Conservation (phyloP, 2,797 vertebrate species). For the Rhadinocentrus ornatus region DNA sequence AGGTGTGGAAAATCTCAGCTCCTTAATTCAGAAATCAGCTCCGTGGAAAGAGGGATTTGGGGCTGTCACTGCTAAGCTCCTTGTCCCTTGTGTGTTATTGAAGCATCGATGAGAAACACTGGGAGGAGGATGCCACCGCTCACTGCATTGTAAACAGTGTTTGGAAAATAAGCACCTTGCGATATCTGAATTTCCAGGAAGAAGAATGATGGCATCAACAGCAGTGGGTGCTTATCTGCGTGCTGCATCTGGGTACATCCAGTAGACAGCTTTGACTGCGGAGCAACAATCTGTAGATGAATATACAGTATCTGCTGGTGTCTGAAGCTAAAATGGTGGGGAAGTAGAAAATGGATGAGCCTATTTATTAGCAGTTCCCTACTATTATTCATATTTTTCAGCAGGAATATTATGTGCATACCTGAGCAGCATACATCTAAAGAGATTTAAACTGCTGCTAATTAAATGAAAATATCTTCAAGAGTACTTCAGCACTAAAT, state of each 20-base stretch:
- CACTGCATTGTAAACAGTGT: slow-evolving; percentile 62
- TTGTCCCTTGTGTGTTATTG: slow-evolving; percentile 75
- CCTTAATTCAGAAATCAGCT: slow-evolving; percentile 79
- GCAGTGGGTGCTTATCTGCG: slow-evolving; percentile 45
- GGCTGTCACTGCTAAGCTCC: slow-evolving; percentile 77
- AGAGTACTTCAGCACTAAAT: not conserved
- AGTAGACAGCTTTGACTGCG: slow-evolving; percentile 22
- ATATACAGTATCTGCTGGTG: not conserved
- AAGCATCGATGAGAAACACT: slow-evolving; percentile 62
- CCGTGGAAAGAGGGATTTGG: slow-evolving; percentile 75
- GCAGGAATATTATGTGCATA: not conserved
- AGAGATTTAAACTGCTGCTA: slow-evolving; percentile 21
- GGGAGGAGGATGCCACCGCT: slow-evolving; percentile 54
- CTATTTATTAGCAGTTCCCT: slow-evolving; percentile 40
- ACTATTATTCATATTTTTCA: slow-evolving; percentile 11
- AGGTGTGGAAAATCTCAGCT: slow-evolving; percentile 78
- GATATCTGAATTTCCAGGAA: slow-evolving; percentile 44
- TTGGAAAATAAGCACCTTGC: slow-evolving; percentile 43
- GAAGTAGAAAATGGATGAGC: slow-evolving; percentile 31
- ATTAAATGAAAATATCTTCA: slow-evolving; percentile 25
- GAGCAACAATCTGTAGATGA: slow-evolving; percentile 33
- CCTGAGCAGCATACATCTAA: no score
- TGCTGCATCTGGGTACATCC: slow-evolving; percentile 37
- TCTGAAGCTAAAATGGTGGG: slow-evolving; percentile 12
- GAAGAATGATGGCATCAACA: slow-evolving; percentile 43